Base-by-base conservation (phyloP, 53 echinoderm and acorn worm species). In the Arbacia lixula region DNA sequence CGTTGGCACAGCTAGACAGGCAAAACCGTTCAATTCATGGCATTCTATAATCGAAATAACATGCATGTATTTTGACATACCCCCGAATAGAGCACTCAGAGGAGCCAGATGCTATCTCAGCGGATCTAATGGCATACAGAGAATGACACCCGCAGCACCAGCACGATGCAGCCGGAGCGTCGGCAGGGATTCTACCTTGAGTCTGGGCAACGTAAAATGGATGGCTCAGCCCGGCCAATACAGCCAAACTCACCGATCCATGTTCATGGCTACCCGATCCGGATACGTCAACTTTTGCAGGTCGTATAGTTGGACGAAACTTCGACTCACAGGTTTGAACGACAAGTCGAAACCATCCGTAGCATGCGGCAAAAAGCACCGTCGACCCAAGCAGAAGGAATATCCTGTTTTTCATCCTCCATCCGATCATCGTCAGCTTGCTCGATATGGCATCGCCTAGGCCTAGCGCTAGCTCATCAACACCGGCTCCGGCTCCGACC, bases 371-470 rank as follows among this genome's bases (percentile, higher is more conserved):
- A 42, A 71, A 19, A 0, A 93, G 19, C 2, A 85, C 35, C 10
- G 77, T 25, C 12, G 72, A 29, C n/a, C 87, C 62, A 20, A 87
- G 63, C 6, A 87, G 12, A 24, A 66, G 87, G n/a, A 93, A 53
- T n/a, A n/a, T n/a, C n/a, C 87, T 60, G 34, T 90, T 90, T 52
- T 93, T 93, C 87, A 90, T 89, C 53, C 90, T n/a, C n/a, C n/a
- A 46, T 46, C 8, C 8, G 46, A 8, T 8, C 46, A 8, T 8
- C 46, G 46, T 14, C 46, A 46, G 8, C 46, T 8, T 8, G 46
- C 46, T 14, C 46, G 46, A 10, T 14, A 8, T 46, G 64, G 22
- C 32, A 12, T 1, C 0, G 26, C 29, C 72, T 43, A 1, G 49
- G 14, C 46, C 31, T 17, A 4, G 28, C 64, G 8, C 33, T 8